Evolutionary conservation across 2,888 invertebrate genomes (phyloP).

Genomic region (Strigamia maritima): DNA sequence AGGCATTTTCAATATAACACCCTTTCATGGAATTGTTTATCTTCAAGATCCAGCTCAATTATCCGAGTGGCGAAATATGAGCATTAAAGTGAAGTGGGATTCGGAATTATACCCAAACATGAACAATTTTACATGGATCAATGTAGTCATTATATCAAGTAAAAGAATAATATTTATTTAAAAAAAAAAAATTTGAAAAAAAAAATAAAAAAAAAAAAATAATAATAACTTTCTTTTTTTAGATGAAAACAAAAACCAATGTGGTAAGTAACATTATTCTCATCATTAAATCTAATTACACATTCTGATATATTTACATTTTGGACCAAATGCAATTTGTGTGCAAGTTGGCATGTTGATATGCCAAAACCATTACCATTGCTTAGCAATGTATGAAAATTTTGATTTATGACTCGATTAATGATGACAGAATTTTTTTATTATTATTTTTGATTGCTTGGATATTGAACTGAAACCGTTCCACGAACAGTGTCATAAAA

Average conservation of each 20-base stretch:
- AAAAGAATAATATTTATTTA: too few relatives aligned
- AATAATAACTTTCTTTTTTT: neutral
- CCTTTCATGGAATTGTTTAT: conserved; percentile 32
- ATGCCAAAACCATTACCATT: neutral
- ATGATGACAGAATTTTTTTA: neutral
- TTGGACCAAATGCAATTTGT: conserved; percentile 6
- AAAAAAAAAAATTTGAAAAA: neutral
- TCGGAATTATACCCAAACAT: neutral
- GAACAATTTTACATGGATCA: conserved; percentile 24
- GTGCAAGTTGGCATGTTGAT: neutral
- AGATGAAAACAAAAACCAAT: neutral
- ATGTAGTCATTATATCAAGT: neutral
- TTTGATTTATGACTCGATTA: conserved; percentile 11
- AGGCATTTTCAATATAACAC: conserved; percentile 18
- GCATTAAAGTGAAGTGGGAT: conserved; percentile 1
- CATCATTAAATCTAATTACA: neutral
- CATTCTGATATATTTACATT: neutral
- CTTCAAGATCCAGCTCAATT: neutral
- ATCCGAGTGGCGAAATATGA: neutral
- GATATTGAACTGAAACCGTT: neutral
- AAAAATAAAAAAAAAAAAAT: neutral
- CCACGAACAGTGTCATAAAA: neutral
- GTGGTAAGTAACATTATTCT: neutral
- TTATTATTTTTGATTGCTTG: neutral
- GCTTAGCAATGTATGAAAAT: neutral